phyloP scores from a whole-genome alignment of 2,888 invertebrate species.

The Eupithecia inturbata region DNA sequence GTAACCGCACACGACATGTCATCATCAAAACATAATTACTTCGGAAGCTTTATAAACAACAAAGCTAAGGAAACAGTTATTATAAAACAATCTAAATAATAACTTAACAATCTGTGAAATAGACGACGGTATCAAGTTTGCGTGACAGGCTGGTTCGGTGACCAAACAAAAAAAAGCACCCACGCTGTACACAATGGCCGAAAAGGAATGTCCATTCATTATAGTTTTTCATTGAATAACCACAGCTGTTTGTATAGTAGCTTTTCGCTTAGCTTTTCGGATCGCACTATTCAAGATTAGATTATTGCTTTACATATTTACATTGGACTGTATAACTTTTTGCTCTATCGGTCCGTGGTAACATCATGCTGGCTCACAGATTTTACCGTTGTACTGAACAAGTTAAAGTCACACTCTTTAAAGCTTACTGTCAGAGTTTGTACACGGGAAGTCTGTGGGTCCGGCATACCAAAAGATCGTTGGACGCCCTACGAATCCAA shows the following conservation, averaged over 20 bases:
- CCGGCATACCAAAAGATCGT: no score
- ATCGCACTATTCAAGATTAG: constrained; percentile 45
- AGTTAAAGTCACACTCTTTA: no score
- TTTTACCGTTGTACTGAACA: no score
- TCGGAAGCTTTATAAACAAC: constrained; percentile 44
- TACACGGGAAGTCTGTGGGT: no score
- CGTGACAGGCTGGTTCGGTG: constrained; percentile 27
- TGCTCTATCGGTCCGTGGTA: no score
- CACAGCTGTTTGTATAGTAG: constrained; percentile 53
- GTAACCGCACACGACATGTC: constrained; percentile 54
- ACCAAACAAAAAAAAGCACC: constrained; percentile 44
- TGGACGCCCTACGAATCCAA: no score
- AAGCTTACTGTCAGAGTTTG: no score
- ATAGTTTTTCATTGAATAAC: constrained; percentile 60
- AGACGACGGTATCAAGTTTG: constrained; percentile 42
- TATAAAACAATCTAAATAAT: constrained; percentile 37
- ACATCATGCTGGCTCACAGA: no score
- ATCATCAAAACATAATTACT: constrained; percentile 54
- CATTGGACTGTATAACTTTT: constrained; percentile 31
- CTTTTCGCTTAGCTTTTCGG: constrained; percentile 41
- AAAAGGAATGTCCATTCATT: constrained; percentile 58
- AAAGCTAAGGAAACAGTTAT: constrained; percentile 37
- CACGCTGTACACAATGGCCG: constrained; percentile 51
- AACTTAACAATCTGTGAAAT: constrained; percentile 25
- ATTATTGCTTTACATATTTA: constrained; percentile 47